phyloP scores from a whole-genome alignment of 2,113 vertebrate species.

The Cinclus cinclus region DNA sequence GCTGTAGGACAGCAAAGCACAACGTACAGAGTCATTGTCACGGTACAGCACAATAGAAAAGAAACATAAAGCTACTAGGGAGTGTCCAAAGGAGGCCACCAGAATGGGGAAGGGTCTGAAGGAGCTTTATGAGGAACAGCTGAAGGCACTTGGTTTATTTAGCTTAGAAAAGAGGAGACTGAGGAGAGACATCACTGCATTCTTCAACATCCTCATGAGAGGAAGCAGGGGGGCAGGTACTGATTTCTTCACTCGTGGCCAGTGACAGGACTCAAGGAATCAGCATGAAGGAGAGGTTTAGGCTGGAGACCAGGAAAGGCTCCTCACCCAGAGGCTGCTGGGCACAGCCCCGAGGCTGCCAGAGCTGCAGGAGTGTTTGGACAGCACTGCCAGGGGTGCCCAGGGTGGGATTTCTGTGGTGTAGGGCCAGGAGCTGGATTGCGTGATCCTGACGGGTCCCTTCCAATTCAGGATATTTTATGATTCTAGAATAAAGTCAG shows the following conservation, averaged over 20 bases:
- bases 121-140: background rate
- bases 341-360: fast-evolving
- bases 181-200: background rate
- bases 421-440: background rate
- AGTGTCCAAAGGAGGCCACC: fast-evolving
- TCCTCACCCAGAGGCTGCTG: background rate
- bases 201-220: background rate
- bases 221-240: background rate
- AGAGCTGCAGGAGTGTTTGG: background rate
- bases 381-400: fast-evolving
- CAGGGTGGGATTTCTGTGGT: background rate
- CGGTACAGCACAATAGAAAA: fast-evolving
- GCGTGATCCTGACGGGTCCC: too few relatives aligned
- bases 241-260: background rate
- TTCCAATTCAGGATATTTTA: background rate
- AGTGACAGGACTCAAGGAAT: background rate
- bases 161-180: background rate
- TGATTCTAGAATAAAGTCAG: background rate
- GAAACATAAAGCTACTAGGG: too few relatives aligned
- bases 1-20: background rate
- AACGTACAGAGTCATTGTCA: fast-evolving
- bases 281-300: background rate
- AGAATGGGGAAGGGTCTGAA: background rate
- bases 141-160: background rate
- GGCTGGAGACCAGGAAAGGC: fast-evolving